Evolutionary conservation across 2,113 vertebrate genomes (phyloP).

Genomic region (Onychorhynchus coronatus): DNA sequence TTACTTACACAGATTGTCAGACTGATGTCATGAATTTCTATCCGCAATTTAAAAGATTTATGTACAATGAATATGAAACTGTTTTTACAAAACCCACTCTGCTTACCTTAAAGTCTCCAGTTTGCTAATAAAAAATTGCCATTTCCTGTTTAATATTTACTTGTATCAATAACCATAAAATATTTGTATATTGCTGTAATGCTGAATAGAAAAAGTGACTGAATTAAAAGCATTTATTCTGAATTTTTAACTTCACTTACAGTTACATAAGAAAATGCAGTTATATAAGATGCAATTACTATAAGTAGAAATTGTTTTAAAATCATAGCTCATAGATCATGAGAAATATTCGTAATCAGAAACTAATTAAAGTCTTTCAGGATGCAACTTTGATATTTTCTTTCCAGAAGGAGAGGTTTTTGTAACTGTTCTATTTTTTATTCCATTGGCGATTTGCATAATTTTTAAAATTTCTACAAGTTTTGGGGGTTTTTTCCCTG

Average conservation of each 20-base stretch:
- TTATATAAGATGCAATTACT: not conserved
- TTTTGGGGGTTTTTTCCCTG: not conserved
- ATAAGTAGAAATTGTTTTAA: not conserved
- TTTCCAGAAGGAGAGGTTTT: not conserved
- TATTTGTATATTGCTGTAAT: not conserved
- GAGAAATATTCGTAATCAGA: not conserved
- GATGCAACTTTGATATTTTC: not conserved
- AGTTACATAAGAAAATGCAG: not conserved
- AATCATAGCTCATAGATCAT: not conserved
- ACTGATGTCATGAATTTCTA: not conserved
- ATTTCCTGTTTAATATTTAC: not conserved
- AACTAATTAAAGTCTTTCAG: not conserved
- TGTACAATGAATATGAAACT: not conserved
- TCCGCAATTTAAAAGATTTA: not conserved
- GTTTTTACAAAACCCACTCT: not conserved
- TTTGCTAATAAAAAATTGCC: not conserved
- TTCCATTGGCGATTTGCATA: fast-evolving
- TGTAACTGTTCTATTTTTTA: fast-evolving
- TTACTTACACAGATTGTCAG: not conserved
- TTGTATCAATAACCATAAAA: not conserved
- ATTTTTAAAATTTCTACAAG: not conserved
- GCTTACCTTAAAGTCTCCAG: not conserved
- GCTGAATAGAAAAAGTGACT: not conserved
- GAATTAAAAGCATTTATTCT: not conserved
- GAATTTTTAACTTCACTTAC: not conserved